phyloP scores from a whole-genome alignment of 2,113 vertebrate species.

The Thinocorus orbignyianus region DNA sequence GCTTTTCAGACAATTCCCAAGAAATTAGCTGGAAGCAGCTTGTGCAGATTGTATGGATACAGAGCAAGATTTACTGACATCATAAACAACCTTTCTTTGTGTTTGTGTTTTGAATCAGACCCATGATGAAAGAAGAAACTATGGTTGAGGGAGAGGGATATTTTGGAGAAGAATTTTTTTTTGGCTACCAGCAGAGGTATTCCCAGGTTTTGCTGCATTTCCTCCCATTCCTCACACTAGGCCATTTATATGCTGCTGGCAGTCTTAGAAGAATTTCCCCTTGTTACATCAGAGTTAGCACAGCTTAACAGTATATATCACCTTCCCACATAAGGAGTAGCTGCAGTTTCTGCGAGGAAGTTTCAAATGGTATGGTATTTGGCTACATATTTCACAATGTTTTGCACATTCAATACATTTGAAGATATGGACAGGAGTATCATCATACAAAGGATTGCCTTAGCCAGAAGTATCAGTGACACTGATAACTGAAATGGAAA shows the following conservation, averaged over 20 bases:
- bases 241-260: neutral
- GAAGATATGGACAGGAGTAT: neutral
- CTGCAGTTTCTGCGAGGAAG: neutral
- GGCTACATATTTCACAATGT: neutral
- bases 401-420: neutral
- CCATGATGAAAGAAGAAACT: neutral
- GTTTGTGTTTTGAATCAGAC: neutral
- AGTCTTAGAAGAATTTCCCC: neutral
- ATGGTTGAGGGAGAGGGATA: neutral
- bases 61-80: neutral
- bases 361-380: neutral
- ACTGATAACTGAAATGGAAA: neutral
- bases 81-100: neutral
- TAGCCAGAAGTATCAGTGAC: neutral
- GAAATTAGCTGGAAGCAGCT: neutral
- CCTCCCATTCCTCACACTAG: neutral
- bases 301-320: neutral
- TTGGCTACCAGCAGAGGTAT: neutral
- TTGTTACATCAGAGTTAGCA: neutral
- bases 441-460: neutral
- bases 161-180: neutral
- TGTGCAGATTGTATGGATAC: neutral
- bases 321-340: neutral
- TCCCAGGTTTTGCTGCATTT: neutral
- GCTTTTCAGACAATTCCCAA: neutral